Evolutionary conservation across 1,140 invertebrate species (phyloP), one percentile per base, ranked within the genome.

Genomic region (Drosophila leontia): DNA sequence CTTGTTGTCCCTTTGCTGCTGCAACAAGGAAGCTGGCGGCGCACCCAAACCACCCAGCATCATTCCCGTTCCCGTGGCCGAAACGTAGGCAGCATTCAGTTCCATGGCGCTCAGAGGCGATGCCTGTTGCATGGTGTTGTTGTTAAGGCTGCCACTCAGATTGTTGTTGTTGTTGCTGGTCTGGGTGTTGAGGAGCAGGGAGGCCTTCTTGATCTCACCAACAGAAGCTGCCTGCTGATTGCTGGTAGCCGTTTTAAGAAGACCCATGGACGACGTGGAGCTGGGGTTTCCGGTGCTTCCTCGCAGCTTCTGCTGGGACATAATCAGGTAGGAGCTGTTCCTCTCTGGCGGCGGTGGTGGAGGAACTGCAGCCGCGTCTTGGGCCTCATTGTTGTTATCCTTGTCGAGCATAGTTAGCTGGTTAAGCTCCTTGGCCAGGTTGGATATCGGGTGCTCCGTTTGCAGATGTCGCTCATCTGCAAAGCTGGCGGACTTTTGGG

Each of bases 271-370:
- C 17, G 76, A 70, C 37, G 32, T 69, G 15, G 76, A 68, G 47
- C 35, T 72, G 23, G 62, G n/a, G 37, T 51, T 58, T 5, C 68
- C 78, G 7, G 62, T 68, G 32, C 79, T 82, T 17, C 53, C 48
- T 51, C 79, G 93, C 15, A 91, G 34, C 59, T 93, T 92, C 59
- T 94, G 91, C 84, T 94, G 95, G 3, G 96, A 96, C 96, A 97
- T 97, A 19, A 97, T 95, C 0, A 96, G 95, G 92, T 96, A 97
- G 59, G 96, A 97, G 5, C 96, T 97, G 45, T 96, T 96, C 71
- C 96, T 94, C 92, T 96, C 96, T 1, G 96, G 96, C 19, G 96
- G 96, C 55, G 95, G 94, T 17, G 96, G 96, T 32, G 95, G 95
- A 32, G 94, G 82, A 48, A 92, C 82, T 7, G 45, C 44, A 19